phyloP scores from a whole-genome alignment of 2,113 vertebrate species.

The Gasterosteus nipponicus region DNA sequence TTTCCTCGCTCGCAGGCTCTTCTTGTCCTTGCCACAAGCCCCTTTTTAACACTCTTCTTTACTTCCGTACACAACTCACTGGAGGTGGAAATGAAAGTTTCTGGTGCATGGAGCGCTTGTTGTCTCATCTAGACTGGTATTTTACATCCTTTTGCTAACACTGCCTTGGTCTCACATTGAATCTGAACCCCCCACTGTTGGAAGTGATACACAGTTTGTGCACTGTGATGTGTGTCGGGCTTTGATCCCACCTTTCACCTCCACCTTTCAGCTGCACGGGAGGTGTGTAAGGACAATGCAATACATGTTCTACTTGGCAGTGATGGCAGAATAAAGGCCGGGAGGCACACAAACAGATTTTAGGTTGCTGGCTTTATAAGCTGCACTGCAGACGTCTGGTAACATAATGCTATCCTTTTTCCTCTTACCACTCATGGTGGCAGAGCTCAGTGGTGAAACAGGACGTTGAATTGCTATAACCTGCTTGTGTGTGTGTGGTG shows the following conservation, averaged over 20 bases:
- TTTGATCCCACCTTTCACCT: constrained; percentile 44
- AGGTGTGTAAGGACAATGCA: constrained; percentile 31
- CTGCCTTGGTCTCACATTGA: constrained; percentile 34
- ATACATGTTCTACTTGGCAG: constrained; percentile 25
- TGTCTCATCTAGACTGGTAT: constrained; percentile 28
- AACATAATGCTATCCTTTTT: constrained; percentile 73
- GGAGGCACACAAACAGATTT: constrained; percentile 42
- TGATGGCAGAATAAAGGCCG: constrained; percentile 11
- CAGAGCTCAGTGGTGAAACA: constrained; percentile 72
- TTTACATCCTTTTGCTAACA: constrained; percentile 20
- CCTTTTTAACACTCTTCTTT: constrained; percentile 48
- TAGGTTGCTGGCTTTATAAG: constrained; percentile 68
- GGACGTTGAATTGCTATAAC: constrained; percentile 44
- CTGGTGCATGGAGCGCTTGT: constrained; percentile 25
- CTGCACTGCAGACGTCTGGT: constrained; percentile 66
- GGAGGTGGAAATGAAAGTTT: constrained; percentile 32
- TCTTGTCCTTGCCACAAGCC: constrained; percentile 47
- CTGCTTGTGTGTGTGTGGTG: too few relatives aligned
- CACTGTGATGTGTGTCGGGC: constrained; percentile 38
- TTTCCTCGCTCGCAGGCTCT: constrained; percentile 31
- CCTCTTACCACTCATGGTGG: constrained; percentile 57
- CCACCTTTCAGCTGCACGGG: constrained; percentile 26
- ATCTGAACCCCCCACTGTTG: constrained; percentile 16
- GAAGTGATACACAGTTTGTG: constrained; percentile 51
- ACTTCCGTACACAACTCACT: constrained; percentile 36